These are phyloP conservation scores for Carpatolechia fugitivella DNA, from an alignment of 2,888 invertebrate species.

Conservation along the genomic window DNA sequence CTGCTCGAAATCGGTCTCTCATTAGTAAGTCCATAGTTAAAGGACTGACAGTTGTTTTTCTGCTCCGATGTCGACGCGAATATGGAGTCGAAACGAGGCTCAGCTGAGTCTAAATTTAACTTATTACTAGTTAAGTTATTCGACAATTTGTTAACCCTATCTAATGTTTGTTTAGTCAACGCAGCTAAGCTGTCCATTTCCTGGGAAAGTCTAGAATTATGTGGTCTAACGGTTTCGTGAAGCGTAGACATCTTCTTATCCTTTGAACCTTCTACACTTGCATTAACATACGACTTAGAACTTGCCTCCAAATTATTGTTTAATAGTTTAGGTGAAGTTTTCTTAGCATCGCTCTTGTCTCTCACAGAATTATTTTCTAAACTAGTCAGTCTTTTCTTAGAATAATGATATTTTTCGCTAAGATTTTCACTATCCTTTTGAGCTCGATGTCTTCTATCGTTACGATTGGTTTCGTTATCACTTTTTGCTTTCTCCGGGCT, in stretches of 20 bases:
- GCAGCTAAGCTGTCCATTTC: slow-evolving; percentile 83
- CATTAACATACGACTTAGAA: slow-evolving; percentile 46
- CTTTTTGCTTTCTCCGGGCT: slow-evolving; percentile 68
- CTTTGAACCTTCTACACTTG: slow-evolving; percentile 50
- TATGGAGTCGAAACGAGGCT: slow-evolving; percentile 58
- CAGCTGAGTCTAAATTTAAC: slow-evolving; percentile 60
- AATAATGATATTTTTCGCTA: slow-evolving; percentile 76
- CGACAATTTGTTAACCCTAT: slow-evolving; percentile 82
- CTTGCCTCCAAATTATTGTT: slow-evolving; percentile 47
- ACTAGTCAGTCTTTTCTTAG: slow-evolving; percentile 79
- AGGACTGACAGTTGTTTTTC: slow-evolving; percentile 54
- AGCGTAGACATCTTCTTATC: slow-evolving; percentile 65
- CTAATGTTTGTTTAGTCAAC: slow-evolving; percentile 82
- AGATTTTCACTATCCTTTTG: slow-evolving; percentile 73
- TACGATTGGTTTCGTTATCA: slow-evolving; percentile 64
- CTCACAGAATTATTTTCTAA: slow-evolving; percentile 68
- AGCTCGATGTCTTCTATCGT: slow-evolving; percentile 69
- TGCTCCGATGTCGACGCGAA: slow-evolving; percentile 59
- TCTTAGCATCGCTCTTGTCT: slow-evolving; percentile 60
- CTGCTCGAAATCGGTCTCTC: slow-evolving; percentile 53
- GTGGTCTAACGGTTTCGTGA: slow-evolving; percentile 68
- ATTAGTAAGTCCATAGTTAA: slow-evolving; percentile 56
- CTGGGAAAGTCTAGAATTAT: slow-evolving; percentile 71
- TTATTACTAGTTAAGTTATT: slow-evolving; percentile 76
- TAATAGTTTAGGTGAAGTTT: slow-evolving; percentile 55